phyloP scores from a whole-genome alignment of 2,113 vertebrate species.

The Aphyosemion australe region DNA sequence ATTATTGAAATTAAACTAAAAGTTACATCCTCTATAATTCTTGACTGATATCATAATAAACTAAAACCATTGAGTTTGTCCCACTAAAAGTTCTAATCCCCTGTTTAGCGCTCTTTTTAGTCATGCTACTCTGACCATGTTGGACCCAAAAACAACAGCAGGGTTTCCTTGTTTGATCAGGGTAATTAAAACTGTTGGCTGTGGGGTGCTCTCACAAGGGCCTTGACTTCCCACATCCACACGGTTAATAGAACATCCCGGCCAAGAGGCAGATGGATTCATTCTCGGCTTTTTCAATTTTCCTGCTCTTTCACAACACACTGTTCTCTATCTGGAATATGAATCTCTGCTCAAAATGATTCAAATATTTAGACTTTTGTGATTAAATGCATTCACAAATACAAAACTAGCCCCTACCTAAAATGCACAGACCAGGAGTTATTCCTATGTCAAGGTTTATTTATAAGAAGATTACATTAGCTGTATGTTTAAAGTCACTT shows the following conservation, averaged over 20 bases:
- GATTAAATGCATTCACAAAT: not conserved
- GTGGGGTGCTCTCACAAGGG: conserved; percentile 41
- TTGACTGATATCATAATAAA: not conserved
- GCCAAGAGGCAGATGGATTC: conserved; percentile 44
- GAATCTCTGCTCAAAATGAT: conserved; percentile 36
- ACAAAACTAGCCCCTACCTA: conserved; percentile 9
- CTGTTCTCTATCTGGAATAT: conserved; percentile 42
- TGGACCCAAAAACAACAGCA: conserved; percentile 23
- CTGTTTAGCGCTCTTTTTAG: conserved; percentile 4
- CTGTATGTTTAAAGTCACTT: not conserved
- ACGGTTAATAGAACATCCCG: conserved; percentile 33
- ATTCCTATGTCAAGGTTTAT: not conserved
- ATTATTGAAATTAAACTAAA: too few species aligned
- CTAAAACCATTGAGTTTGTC: not conserved
- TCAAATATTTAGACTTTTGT: conserved; percentile 44
- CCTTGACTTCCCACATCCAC: conserved; percentile 1
- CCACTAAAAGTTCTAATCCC: not conserved
- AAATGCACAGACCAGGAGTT: not conserved
- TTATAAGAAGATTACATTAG: too few species aligned
- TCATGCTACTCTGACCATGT: conserved; percentile 9
- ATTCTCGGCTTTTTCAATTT: conserved; percentile 31
- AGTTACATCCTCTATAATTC: too few species aligned
- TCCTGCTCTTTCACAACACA: conserved; percentile 24
- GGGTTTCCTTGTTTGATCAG: conserved; percentile 36
- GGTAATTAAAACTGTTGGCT: conserved; percentile 22